Evolutionary conservation across 2,888 invertebrate genomes (phyloP), one percentile per base, ranked within the genome.

Genomic region (Frankliniella intonsa): DNA sequence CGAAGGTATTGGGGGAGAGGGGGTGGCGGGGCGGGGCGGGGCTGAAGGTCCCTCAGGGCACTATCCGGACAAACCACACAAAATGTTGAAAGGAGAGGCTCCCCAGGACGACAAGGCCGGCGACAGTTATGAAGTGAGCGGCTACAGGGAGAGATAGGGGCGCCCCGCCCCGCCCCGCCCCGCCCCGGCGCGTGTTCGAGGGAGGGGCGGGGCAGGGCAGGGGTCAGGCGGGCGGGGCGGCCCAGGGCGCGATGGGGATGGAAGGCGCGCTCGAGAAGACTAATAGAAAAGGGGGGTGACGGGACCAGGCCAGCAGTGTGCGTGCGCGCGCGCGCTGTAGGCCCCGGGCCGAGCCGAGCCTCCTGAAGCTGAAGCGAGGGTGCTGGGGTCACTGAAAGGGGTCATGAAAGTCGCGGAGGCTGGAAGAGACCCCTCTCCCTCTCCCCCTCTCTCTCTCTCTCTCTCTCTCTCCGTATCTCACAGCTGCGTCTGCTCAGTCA

Each of bases 41-140:
- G 80, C 38, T 62, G 81, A 76, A 69, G 83, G 82, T 76, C 69
- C 69, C 69, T 22, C 22, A 76, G 69, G 69, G 69, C 69, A 76
- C 69, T 76, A 76, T 76, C 69, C 69, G 69, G 69, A 76, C 69
- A 76, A 76, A 76, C 69, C 69, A 76, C 69, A 76, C 69, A 76
- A 76, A 76, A 76, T 76, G 69, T 76, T 76, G 69, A 76, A 76
- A 76, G 69, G 69, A 76, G 69, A 76, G 69, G 69, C 69, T 76
- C 25, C 69, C 25, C 69, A 22, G 25, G 69, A 76, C 69, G 69
- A 76, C 69, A 76, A 76, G 69, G 69, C 69, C 12, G 69, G 69
- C 69, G 69, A 76, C 69, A 76, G 69, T 76, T 76, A 76, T 76
- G 69, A 76, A 76, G 69, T 76, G 69, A 76, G 69, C 69, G 69